Conservation (phyloP, 2,888 invertebrate species). For the Cremastinae sp. region DNA sequence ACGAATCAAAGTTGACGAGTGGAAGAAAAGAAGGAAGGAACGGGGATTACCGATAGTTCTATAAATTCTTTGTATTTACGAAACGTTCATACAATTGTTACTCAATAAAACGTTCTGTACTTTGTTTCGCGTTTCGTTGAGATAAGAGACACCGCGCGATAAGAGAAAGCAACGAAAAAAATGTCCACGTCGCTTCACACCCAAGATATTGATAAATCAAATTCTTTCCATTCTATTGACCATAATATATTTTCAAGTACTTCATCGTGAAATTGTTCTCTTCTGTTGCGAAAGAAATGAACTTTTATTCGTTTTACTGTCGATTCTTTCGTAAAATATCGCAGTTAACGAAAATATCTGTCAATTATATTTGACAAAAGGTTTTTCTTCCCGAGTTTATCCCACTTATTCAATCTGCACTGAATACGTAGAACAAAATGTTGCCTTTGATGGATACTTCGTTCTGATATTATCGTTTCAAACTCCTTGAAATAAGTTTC, state of each 20-base stretch:
- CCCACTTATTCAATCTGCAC: slow-evolving; percentile 49
- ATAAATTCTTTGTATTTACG: neutral
- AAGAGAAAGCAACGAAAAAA: too few species aligned
- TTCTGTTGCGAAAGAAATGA: too few species aligned
- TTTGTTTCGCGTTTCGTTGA: neutral
- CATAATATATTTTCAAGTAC: too few species aligned
- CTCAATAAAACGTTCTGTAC: slow-evolving; percentile 8
- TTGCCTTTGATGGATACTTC: slow-evolving; percentile 36
- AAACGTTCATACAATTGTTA: slow-evolving; percentile 11
- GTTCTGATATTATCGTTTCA: neutral
- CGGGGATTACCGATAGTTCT: neutral
- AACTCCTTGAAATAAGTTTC: slow-evolving; percentile 11
- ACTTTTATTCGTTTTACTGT: neutral
- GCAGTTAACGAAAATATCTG: neutral
- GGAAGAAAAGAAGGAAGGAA: slow-evolving; percentile 68
- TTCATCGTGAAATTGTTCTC: too few species aligned
- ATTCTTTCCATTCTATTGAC: too few species aligned
- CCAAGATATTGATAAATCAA: too few species aligned
- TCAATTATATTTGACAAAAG: neutral
- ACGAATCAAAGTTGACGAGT: slow-evolving; percentile 83
- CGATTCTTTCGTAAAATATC: neutral
- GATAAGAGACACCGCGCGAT: too few species aligned
- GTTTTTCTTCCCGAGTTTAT: neutral
- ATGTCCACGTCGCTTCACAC: too few species aligned
- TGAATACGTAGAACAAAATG: slow-evolving; percentile 34